phyloP scores from a whole-genome alignment of 2,888 invertebrate genomes.

The Xanthostigma xanthostigma region DNA sequence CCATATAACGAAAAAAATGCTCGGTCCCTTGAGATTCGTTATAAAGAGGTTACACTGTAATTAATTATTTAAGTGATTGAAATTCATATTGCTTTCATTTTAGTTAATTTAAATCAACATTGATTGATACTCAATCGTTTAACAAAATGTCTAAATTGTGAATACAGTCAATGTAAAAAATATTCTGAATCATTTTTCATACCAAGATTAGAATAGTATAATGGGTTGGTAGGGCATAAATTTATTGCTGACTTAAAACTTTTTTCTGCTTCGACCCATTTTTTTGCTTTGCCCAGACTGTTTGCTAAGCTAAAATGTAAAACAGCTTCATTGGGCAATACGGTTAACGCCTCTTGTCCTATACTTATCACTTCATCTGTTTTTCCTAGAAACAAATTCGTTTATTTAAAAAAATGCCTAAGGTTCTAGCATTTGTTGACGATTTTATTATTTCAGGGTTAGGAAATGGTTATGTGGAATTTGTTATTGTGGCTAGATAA shows the following conservation, averaged over 20 bases:
- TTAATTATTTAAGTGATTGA: too few species aligned
- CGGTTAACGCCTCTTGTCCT: slow-evolving; percentile 51
- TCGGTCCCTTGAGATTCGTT: too few species aligned
- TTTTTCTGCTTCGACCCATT: slow-evolving; percentile 63
- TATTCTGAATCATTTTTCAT: slow-evolving; percentile 16
- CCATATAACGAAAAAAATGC: too few species aligned
- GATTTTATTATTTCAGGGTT: too few species aligned
- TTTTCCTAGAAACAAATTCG: slow-evolving; percentile 31
- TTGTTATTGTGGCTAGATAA: too few species aligned
- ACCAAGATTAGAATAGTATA: slow-evolving; percentile 85
- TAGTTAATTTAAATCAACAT: too few species aligned
- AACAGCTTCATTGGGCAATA: slow-evolving; percentile 58
- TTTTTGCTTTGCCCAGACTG: slow-evolving; percentile 67
- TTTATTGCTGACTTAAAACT: slow-evolving; percentile 65
- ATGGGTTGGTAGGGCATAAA: slow-evolving; percentile 51
- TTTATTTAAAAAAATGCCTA: slow-evolving; percentile 1
- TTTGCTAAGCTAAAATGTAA: slow-evolving; percentile 81
- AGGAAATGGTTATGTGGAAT: too few species aligned
- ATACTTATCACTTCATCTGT: slow-evolving; percentile 52
- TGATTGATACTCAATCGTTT: too few species aligned
- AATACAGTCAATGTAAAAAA: too few species aligned
- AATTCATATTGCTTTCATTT: not conserved
- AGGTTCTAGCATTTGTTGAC: too few species aligned
- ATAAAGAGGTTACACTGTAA: too few species aligned
- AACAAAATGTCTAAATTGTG: too few species aligned